These are phyloP conservation scores for Conops quadrifasciatus DNA, from an alignment of 2,888 invertebrate genomes.

Conservation along the genomic window DNA sequence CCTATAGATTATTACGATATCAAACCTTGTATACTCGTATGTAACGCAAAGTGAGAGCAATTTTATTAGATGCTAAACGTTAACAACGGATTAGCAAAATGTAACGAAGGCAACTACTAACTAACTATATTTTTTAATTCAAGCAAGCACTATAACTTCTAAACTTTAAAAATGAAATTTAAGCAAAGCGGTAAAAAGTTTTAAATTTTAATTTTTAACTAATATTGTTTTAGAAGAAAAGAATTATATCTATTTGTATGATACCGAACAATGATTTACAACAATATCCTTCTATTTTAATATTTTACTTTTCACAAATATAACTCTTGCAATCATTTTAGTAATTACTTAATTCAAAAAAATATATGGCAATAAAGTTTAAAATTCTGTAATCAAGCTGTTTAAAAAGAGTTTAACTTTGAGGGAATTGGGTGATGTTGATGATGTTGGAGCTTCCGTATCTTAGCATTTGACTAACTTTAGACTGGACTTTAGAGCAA, in stretches of 20 bases:
- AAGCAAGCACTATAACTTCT: no score
- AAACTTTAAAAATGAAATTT: not conserved
- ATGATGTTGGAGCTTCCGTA: not conserved
- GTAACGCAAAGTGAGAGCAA: no score
- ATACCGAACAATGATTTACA: not conserved
- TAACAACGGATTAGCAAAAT: no score
- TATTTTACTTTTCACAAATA: conserved; percentile 10
- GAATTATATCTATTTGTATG: conserved; percentile 35
- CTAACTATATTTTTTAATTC: no score
- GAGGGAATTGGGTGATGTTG: not conserved
- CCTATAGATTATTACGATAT: no score
- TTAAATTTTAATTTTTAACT: conserved; percentile 23
- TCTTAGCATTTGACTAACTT: conserved; percentile 11
- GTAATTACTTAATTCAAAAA: conserved; percentile 8
- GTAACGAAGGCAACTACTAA: no score
- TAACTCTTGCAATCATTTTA: conserved; percentile 4
- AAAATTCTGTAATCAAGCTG: conserved; percentile 20
- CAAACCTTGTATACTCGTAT: no score
- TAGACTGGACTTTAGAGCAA: no score
- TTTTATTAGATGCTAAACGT: no score
- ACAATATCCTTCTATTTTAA: not conserved
- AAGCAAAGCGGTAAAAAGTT: not conserved
- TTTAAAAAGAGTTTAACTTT: not conserved
- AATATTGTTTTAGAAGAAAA: conserved; percentile 13
- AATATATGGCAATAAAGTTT: conserved; percentile 30